Base-by-base conservation (phyloP, 2,888 invertebrate genomes). In the Corythucha ciliata region DNA sequence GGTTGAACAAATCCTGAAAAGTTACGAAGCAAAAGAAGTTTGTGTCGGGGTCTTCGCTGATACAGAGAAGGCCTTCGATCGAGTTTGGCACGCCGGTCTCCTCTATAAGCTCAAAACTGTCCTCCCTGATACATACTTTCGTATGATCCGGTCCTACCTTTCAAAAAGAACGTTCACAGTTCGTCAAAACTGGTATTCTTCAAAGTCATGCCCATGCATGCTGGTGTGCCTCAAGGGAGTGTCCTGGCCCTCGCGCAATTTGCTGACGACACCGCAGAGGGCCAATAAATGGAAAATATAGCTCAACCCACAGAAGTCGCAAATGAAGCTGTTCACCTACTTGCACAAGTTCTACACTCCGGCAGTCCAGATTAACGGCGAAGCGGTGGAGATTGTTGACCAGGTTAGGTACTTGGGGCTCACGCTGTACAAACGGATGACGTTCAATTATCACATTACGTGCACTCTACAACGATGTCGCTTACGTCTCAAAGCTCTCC, bases 281-380 rank as follows among this genome's bases (percentile, higher is more conserved):
- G 41, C 3, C 41, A 18, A 21, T 3, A 18, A 4, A 18, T 29
- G 16, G 44, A 44, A 44, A 16, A 44, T 44, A 8, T 20, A 44
- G 7, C 27, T 44, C 4, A 44, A 44, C 27, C 44, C 44, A 1
- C 44, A 44, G 29, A 44, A 44, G 29, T 44, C 44, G 2, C 8
- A 22, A 29, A 14, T n/a, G n/a, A 14, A 20, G 10, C 10, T 32
- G 2, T 44, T 44, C 32, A 44, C 44, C 5, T 44, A 44, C 18
- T 22, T 44, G 8, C 26, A 44, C n/a, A 44, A 16, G 3, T n/a
- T 32, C 18, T 21, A 26, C 4, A 27, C 4, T 12, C 44, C 44
- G 4, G 26, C 16, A 10, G 6, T 44, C 12, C 27, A 16, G 5
- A 44, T 44, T 18, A 21, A 32, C 18, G 2, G 2, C 20, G 7